Base-by-base conservation (phyloP, 1,140 invertebrate species). In the Drosophila nigrodunni region DNA sequence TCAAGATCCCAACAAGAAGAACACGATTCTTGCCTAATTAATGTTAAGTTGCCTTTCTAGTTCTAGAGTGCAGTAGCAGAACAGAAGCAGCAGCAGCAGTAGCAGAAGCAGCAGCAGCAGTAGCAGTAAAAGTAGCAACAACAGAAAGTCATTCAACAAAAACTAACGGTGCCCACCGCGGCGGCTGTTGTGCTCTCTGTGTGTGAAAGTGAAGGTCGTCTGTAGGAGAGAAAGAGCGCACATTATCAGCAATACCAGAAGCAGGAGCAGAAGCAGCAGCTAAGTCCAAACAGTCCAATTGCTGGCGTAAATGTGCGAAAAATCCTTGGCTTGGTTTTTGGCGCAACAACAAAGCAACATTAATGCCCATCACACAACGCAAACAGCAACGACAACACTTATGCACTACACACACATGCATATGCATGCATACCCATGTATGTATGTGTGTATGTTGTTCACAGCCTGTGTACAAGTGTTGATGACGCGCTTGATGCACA, bases 291-390 rank as follows among this genome's bases (percentile, higher is more conserved):
- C 70, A 78, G 82, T 78, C 74, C 78, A 76, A 76, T 81, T 86
- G 82, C 55, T 80, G 70, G 73, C 67, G 79, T 72, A 83, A 86
- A 88, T 88, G 80, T 88, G 85, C 78, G 74, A 89, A 83, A 88
- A 83, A 88, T 80, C 83, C 85, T 88, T 88, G 85, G 80, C 85
- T 88, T 88, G 85, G 85, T 89, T 89, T 88, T 82, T 83, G 83
- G 83, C 65, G 72, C 82, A 87, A 86, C 82, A 86, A 87, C 82
- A 86, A 86, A 86, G 72, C 72, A 61, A 65, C 69, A 80, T 79
- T 78, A 57, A 37, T 66, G 21, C 41, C 39, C 52, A 47, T 47
- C 25, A 54, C 58, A 61, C 65, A 70, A 64, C 61, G 75, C 72
- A 47, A 68, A 74, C 80, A 49, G 39, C 15, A 68, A 74, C 80